Evolutionary conservation across 92 coral and sea anemone species (phyloP).

Genomic region (Ricordea florida): DNA sequence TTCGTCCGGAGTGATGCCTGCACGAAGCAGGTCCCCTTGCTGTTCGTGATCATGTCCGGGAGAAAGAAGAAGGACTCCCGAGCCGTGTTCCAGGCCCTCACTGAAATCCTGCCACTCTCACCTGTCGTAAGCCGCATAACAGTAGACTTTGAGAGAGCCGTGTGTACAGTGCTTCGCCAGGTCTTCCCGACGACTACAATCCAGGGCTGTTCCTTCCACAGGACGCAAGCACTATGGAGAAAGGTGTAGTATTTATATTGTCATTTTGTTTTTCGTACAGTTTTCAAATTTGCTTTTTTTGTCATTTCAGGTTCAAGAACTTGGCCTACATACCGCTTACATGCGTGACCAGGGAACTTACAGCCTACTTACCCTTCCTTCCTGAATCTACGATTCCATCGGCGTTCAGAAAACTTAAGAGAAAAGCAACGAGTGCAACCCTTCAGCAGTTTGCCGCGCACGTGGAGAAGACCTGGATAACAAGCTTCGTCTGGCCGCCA

Average conservation of each 20-base stretch:
- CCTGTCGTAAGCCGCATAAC: not conserved
- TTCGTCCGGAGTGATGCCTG: not conserved
- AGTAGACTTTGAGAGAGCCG: not conserved
- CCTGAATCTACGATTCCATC: too few species aligned
- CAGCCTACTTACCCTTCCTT: too few species aligned
- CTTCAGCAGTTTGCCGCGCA: too few species aligned
- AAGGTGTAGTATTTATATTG: not conserved
- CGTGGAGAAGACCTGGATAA: not conserved
- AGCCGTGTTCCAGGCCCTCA: not conserved
- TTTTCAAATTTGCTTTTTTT: too few species aligned
- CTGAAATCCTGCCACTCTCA: not conserved
- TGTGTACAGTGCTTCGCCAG: not conserved
- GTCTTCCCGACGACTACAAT: not conserved
- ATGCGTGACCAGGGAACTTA: too few species aligned
- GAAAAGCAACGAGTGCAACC: too few species aligned
- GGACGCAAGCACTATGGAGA: not conserved
- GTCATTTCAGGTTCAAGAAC: too few species aligned
- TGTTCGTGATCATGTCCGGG: not conserved
- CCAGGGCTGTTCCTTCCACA: not conserved
- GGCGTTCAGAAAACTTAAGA: too few species aligned
- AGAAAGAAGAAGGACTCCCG: not conserved
- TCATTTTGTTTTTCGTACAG: too few species aligned
- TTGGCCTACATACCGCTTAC: too few species aligned
- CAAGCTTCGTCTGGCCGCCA: not conserved
- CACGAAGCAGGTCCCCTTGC: not conserved